Base-by-base conservation (phyloP, 2,797 vertebrate species). In the Anniella stebbinsi region DNA sequence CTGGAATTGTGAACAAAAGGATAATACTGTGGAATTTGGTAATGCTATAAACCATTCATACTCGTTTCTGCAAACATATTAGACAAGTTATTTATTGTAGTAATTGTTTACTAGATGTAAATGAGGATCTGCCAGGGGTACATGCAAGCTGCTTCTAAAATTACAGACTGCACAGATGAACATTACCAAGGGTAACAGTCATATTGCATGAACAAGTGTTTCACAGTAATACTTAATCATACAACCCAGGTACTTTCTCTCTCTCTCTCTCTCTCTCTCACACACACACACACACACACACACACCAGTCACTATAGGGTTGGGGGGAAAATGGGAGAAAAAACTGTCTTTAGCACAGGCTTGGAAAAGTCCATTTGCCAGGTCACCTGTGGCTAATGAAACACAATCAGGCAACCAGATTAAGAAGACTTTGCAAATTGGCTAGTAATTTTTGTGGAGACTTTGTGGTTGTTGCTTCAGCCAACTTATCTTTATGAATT, bases 161-260 rank as follows among this genome's bases (percentile, higher is more conserved):
- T 86, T 89, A 86, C 66, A 89, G 38, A 72, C 11, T 80, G 30
- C 38, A 89, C 73, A 89, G 28, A 85, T 89, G 36, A 66, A 13
- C 54, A 25, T 48, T 76, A 63, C 33, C 38, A 75, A 89, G 67
- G 38, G 33, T 75, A 85, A 57, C 60, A 85, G 78, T 77, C 77
- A 41, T 57, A 78, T 11, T 45, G 78, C 28, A 89, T 38, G 15
- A 82, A 73, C n/a, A 88, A 33, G 9, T 82, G 66, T 80, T 70
- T 45, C 67, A 41, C 36, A 23, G 36, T 41, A 76, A 60, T 76
- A 86, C n/a, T 60, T 86, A 85, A 15, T 38, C 36, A 60, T 51
- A 36, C 17, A 67, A 67, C 13, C 11, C 15, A 36, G 25, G 23
- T 38, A 1, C 25, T 11, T 25, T 25, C 9, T 80, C 21, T 25